Evolutionary conservation across 35 echinoderm and acorn worm species (phyloP), one percentile per base, ranked within the genome.

Genomic region (Ptychodera flava): DNA sequence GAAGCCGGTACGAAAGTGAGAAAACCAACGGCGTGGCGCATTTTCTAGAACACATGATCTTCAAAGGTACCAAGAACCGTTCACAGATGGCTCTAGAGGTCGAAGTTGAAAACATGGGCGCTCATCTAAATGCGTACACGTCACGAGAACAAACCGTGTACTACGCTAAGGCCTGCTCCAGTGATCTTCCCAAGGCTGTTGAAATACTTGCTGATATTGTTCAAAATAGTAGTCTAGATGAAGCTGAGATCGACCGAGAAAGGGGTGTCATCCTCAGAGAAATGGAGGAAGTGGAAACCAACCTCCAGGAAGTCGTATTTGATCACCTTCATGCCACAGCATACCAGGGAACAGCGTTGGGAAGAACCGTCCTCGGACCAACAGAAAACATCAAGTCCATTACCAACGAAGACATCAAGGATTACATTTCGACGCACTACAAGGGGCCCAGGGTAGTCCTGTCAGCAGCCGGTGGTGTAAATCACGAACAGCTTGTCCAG

Each of bases 131-230:
- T 86, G 95, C 95, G 28, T 97, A 97, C 78, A 97, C 95, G 29
- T 97, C 95, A 30, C 93, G 95, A 81, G 95, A 97, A 92, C 95
- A 97, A 88, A 97, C 95, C n/a, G 95, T 97, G 14, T 97, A 97
- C 78, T 97, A 97, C 86, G 92, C 92, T 64, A 97, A 97, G 80
- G 88, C 92, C 86, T 97, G 94, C 86, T 91, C 93, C 79, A 92
- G 80, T 80, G 95, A 97, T 90, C 80, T 97, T 78, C 89, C 93
- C 1, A 92, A 91, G 86, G 95, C 92, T 92, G 95, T 97, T 84
- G 95, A 97, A 86, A 94, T 97, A 37, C 78, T 97, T 53, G 91
- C 95, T n/a, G 95, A 97, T 79, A 97, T 97, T 77, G 84, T 97
- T 31, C 95, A 97, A 30, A 97, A 97, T 85, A 97, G 95, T 79